Percentiles rank a stretch among this genome's conserved stretches.
Conservation (phyloP, 2,113 vertebrate genomes). For the Misgurnus mizolepis region DNA sequence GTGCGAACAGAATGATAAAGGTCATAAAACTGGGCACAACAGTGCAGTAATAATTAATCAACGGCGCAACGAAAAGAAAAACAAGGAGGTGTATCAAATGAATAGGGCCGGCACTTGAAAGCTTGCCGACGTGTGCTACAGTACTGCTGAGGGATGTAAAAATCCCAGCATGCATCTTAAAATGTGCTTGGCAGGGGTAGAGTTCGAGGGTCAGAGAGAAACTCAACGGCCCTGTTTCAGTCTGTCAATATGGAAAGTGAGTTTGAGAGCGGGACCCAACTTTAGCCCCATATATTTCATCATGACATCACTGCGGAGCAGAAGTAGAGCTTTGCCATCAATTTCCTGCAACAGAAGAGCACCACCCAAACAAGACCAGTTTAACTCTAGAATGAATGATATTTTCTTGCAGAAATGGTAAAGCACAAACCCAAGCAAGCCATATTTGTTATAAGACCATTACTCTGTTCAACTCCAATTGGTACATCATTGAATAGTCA, state of each 20-base stretch:
- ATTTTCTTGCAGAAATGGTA: not conserved
- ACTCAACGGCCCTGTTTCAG: slow-evolving; percentile 89
- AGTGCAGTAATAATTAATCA: slow-evolving; percentile 71
- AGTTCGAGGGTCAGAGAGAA: not conserved
- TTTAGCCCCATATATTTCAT: slow-evolving; percentile 99
- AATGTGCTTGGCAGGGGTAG: slow-evolving; percentile 55
- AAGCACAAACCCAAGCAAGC: no score
- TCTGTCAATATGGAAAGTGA: slow-evolving; percentile 96
- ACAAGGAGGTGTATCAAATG: slow-evolving; percentile 4
- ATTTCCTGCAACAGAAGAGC: slow-evolving; percentile 80
- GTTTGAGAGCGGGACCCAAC: slow-evolving; percentile 95
- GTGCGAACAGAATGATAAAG: slow-evolving; percentile 45
- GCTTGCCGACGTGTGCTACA: slow-evolving; percentile 59
- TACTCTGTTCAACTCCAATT: no score
- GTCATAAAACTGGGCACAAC: slow-evolving; percentile 63
- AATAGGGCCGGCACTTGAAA: slow-evolving; percentile 41
- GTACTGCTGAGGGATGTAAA: slow-evolving; percentile 51
- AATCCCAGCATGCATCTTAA: slow-evolving; percentile 59
- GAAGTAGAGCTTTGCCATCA: slow-evolving; percentile 87
- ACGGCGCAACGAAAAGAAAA: slow-evolving; percentile 40
- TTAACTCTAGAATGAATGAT: not conserved
- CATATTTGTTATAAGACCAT: no score
- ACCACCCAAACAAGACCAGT: not conserved
- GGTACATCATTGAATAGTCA: no score
- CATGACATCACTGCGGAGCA: slow-evolving; percentile 91